Conservation (phyloP, 2,113 vertebrate species). For the Gallinago undulata region DNA sequence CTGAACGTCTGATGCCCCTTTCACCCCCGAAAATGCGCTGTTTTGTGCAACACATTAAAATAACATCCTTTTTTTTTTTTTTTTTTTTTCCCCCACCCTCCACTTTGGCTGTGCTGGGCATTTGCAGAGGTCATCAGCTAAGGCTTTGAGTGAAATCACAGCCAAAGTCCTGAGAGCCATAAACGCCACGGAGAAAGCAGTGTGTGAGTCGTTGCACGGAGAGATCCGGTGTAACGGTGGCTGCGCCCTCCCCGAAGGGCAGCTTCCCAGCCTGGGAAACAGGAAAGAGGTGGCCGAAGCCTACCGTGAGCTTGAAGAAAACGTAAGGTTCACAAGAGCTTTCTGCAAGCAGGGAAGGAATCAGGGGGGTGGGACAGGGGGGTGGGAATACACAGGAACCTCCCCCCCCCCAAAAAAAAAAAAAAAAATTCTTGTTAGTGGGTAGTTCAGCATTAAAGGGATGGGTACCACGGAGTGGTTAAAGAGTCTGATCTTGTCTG, state of each 20-base stretch:
- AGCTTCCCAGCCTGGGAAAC: not conserved
- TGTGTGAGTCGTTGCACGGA: constrained; percentile 69
- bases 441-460: not conserved
- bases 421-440: not conserved
- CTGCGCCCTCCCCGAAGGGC: not conserved
- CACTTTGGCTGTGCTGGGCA: constrained; percentile 67
- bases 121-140: constrained; percentile 80
- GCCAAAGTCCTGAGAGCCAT: constrained; percentile 84
- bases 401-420: too few species aligned
- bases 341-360: not conserved
- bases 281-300: constrained; percentile 52
- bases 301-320: constrained; percentile 81
- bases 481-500: not conserved
- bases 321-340: constrained; percentile 72
- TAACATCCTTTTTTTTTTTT: constrained; percentile 1
- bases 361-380: rapidly evolving
- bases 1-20: not conserved
- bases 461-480: not conserved
- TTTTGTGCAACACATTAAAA: not conserved
- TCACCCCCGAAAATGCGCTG: not conserved
- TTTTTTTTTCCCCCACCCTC: not conserved
- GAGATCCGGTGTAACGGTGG: not conserved
- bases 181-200: constrained; percentile 81
- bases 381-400: not conserved
- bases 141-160: constrained; percentile 86